phyloP scores from a whole-genome alignment of 2,113 vertebrate species.

The Phalacrocorax pelagicus region DNA sequence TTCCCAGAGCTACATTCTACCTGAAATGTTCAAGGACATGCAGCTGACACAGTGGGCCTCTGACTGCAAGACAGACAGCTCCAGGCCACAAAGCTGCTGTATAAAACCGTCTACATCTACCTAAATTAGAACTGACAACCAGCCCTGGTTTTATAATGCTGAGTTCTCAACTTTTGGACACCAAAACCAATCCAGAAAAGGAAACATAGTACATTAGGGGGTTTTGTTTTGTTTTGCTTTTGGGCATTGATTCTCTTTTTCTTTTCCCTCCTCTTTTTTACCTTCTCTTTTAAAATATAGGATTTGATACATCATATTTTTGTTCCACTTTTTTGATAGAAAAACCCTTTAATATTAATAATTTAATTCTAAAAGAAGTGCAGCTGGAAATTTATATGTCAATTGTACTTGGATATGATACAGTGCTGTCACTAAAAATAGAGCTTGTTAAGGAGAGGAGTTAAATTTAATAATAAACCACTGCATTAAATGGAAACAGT shows the following conservation, averaged over 20 bases:
- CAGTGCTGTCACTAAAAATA: background rate
- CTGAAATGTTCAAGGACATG: constrained; percentile 83
- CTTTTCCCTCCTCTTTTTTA: background rate
- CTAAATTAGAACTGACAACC: constrained; percentile 84
- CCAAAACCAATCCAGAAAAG: constrained; percentile 62
- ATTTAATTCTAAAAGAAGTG: background rate
- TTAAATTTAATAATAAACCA: background rate
- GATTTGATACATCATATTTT: background rate
- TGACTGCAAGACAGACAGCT: constrained; percentile 76
- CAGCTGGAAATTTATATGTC: background rate
- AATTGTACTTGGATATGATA: background rate
- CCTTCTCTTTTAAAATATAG: background rate
- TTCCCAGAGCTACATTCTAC: constrained; percentile 66
- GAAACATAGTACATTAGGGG: constrained; percentile 19
- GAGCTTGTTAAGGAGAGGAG: background rate
- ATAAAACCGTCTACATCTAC: constrained; percentile 73
- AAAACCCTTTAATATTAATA: background rate
- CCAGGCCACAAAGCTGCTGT: constrained; percentile 78
- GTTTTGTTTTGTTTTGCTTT: constrained; percentile 18
- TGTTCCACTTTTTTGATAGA: background rate
- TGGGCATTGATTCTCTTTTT: constrained; percentile 23
- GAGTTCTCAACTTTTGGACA: constrained; percentile 70
- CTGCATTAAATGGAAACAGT: background rate
- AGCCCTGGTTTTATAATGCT: constrained; percentile 65
- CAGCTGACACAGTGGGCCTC: constrained; percentile 72